Conservation (phyloP, 2,888 invertebrate genomes). For the Caenorhabditis drosophilae region DNA sequence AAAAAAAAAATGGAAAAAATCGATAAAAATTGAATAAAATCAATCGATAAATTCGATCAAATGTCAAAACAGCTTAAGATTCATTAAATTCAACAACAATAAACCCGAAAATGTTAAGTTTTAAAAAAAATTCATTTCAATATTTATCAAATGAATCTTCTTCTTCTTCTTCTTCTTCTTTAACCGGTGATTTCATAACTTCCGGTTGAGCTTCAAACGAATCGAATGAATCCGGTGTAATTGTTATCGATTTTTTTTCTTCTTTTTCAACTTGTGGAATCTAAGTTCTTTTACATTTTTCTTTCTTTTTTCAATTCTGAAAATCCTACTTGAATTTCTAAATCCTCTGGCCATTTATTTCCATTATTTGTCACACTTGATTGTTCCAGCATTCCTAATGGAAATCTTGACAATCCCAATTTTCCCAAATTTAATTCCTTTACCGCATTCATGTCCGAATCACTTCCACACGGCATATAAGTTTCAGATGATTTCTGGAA, state of each 20-base stretch:
- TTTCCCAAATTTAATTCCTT: conserved; percentile 4
- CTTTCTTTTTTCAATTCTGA: background rate
- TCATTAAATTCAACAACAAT: background rate
- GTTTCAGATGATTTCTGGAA: conserved; percentile 13
- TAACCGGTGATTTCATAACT: background rate
- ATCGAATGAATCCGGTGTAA: conserved; percentile 18
- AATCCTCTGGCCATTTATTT: no score
- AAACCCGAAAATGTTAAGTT: background rate
- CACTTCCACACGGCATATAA: background rate
- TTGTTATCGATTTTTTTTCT: background rate
- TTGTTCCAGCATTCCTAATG: conserved; percentile 21
- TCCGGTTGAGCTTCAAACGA: background rate
- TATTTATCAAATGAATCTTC: conserved; percentile 3
- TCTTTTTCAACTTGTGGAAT: conserved; percentile 8
- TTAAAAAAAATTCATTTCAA: background rate
- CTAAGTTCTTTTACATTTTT: conserved; percentile 6
- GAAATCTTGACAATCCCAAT: conserved; percentile 17
- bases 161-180: no score
- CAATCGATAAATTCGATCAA: background rate
- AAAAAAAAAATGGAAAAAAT: background rate
- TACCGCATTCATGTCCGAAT: background rate
- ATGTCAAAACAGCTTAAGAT: background rate
- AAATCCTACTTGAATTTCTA: no score
- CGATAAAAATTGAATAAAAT: background rate
- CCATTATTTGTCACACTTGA: conserved; percentile 7